Evolutionary conservation across 2,888 invertebrate species (phyloP).

Genomic region (Brachycybe producta): DNA sequence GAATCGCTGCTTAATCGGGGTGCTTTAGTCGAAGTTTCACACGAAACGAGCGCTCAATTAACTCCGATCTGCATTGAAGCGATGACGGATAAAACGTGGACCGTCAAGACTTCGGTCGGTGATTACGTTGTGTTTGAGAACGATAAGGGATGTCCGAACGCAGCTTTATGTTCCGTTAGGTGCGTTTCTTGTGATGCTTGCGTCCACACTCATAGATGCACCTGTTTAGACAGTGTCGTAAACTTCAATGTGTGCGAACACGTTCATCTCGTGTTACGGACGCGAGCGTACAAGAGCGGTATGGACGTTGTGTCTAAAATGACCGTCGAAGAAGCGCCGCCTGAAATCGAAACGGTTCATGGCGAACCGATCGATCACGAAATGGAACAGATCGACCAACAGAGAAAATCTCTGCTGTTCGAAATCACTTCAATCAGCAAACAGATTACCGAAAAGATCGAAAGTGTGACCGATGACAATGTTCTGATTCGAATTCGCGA

Average conservation of each 20-base stretch:
- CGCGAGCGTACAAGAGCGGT: background rate
- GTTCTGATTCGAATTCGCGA: background rate
- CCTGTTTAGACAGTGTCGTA: slow-evolving; percentile 8
- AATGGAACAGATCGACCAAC: background rate
- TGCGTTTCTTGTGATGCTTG: slow-evolving; percentile 4
- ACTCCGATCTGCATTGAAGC: background rate
- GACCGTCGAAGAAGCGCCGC: background rate
- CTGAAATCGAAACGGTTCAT: background rate
- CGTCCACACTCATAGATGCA: slow-evolving; percentile 6
- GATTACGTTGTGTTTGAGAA: background rate
- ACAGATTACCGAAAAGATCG: background rate
- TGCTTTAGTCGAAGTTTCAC: background rate
- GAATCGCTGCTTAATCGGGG: background rate
- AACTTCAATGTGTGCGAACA: slow-evolving; percentile 6
- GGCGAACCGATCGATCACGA: background rate
- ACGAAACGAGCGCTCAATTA: background rate
- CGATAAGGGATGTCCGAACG: background rate
- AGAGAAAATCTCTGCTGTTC: background rate
- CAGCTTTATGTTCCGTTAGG: background rate
- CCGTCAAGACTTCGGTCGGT: no score
- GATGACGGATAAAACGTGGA: background rate
- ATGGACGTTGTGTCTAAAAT: background rate
- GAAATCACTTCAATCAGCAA: background rate
- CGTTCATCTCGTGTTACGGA: slow-evolving; percentile 7
- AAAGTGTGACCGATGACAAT: background rate